Conservation (phyloP, 1,140 invertebrate genomes). For the Fopius arisanus region DNA sequence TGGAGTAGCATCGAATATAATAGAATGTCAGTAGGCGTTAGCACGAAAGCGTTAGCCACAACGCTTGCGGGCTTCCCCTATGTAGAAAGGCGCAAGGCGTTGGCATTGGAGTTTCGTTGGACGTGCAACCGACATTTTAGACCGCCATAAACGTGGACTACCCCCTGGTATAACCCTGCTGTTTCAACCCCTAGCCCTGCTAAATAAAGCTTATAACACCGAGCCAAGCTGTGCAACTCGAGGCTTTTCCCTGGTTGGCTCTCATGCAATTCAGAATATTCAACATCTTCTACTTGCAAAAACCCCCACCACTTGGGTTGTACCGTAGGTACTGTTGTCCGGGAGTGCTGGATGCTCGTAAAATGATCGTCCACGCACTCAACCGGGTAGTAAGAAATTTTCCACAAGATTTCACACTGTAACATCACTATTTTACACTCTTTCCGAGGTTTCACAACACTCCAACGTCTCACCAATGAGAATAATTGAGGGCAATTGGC, state of each 20-base stretch:
- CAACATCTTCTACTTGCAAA: constrained; percentile 19
- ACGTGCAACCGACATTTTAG: constrained; percentile 37
- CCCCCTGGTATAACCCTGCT: constrained; percentile 20
- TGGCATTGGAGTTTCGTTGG: constrained; percentile 13
- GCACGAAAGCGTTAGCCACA: constrained; percentile 23
- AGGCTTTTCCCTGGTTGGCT: constrained; percentile 30
- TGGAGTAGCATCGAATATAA: not conserved
- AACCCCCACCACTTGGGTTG: not conserved
- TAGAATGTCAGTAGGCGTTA: constrained; percentile 23
- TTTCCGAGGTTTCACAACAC: not conserved
- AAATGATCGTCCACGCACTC: constrained; percentile 12
- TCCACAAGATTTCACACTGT: constrained; percentile 9
- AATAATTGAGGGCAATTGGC: not conserved
- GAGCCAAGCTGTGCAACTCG: constrained; percentile 1
- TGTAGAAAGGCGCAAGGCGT: not conserved
- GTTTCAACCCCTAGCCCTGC: constrained; percentile 1
- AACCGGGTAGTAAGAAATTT: constrained; percentile 10
- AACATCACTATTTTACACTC: constrained; percentile 1
- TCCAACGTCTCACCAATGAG: not conserved
- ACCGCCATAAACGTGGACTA: constrained; percentile 36
- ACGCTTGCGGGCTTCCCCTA: constrained; percentile 19
- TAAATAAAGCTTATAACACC: constrained; percentile 46
- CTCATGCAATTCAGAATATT: constrained; percentile 35
- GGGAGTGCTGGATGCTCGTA: not conserved
- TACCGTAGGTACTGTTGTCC: not conserved